Percentiles rank a stretch among this genome's conserved stretches.
Conservation (phyloP, 92 coral and sea anemone genomes). For the Epizoanthus ramosus region DNA sequence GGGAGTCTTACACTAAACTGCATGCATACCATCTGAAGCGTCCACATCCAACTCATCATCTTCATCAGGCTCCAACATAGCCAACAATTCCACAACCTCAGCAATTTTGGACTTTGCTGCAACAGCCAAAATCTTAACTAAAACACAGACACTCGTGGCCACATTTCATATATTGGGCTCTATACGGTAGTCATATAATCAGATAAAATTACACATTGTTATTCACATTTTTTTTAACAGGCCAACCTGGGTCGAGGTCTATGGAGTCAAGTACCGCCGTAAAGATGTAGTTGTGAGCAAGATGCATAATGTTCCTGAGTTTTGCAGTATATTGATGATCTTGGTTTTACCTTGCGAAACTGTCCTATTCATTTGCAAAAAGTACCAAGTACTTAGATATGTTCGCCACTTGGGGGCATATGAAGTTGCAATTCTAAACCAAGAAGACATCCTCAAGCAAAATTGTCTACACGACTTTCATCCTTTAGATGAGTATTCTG, state of each 20-base stretch:
- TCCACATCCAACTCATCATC: no score
- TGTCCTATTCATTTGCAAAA: not conserved
- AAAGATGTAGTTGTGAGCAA: conserved; percentile 1
- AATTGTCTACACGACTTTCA: not conserved
- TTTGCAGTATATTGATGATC: not conserved
- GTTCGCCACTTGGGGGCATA: not conserved
- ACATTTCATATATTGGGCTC: no score
- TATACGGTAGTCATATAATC: no score
- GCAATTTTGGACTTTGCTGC: no score
- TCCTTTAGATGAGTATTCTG: conserved; percentile 5
- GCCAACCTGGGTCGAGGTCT: not conserved
- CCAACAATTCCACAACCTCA: no score
- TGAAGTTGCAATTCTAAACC: conserved; percentile 10
- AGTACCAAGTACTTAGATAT: not conserved
- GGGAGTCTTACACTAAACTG: no score
- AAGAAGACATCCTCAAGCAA: not conserved
- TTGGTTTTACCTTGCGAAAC: conserved; percentile 17
- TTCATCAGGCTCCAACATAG: no score
- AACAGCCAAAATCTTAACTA: no score
- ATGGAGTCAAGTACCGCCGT: not conserved
- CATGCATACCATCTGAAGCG: no score
- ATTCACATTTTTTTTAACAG: not conserved
- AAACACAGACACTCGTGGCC: no score
- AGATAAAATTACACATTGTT: no score
- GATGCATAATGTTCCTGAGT: not conserved